These are phyloP conservation scores for Neogale vison DNA, from an alignment of 2,113 vertebrate genomes.

Conservation along the genomic window DNA sequence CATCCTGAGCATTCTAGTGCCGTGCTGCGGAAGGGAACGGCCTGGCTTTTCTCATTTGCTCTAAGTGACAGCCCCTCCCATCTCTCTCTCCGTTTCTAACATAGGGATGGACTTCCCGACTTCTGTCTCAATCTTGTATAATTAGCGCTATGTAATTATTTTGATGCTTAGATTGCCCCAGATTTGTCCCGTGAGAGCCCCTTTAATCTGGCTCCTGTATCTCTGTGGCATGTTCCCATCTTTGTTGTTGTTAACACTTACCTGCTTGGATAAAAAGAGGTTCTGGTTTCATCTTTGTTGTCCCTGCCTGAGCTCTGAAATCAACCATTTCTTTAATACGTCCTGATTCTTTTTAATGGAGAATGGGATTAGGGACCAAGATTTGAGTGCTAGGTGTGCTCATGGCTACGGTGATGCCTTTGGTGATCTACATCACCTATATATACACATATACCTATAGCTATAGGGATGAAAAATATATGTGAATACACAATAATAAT, in stretches of 20 bases:
- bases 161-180: neutral
- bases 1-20: neutral
- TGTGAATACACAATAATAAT: neutral
- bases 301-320: neutral
- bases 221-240: neutral
- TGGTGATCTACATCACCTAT: neutral
- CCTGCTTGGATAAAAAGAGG: neutral
- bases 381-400: neutral
- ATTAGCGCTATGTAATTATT: neutral
- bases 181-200: neutral
- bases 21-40: neutral
- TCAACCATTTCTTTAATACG: neutral
- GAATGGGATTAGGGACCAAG: neutral
- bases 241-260: neutral
- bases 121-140: neutral
- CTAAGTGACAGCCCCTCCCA: too few species aligned
- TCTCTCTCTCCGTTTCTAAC: neutral
- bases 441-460: neutral
- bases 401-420: neutral
- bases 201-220: neutral
- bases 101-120: neutral
- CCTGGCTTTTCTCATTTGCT: neutral
- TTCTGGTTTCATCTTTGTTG: neutral
- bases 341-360: neutral
- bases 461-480: neutral